Evolutionary conservation across 2,797 vertebrate genomes (phyloP).

Genomic region (Spea hammondii): DNA sequence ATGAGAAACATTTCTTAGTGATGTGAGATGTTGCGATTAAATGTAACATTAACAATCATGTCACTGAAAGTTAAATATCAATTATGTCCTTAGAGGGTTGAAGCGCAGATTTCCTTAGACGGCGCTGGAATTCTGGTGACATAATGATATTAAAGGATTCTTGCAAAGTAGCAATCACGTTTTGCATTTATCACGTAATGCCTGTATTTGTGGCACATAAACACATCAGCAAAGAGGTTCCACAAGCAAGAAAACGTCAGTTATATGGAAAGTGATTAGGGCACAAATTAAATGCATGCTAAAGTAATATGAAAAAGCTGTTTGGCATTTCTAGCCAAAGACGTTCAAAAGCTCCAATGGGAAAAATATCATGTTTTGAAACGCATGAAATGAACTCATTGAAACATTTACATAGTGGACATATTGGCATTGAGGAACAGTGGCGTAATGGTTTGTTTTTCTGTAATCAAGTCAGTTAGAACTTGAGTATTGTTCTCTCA

Average conservation of each 20-base stretch:
- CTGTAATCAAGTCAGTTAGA: slow-evolving; percentile 76
- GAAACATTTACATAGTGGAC: slow-evolving; percentile 64
- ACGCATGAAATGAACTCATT: slow-evolving; percentile 62
- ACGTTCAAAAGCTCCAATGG: slow-evolving; percentile 56
- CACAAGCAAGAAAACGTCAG: slow-evolving; percentile 50
- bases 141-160: slow-evolving; percentile 34
- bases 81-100: neutral
- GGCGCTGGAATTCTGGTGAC: slow-evolving; percentile 13
- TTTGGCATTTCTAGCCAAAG: slow-evolving; percentile 46
- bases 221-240: slow-evolving; percentile 53
- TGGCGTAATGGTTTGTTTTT: slow-evolving; percentile 56
- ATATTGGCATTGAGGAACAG: slow-evolving; percentile 60
- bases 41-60: slow-evolving; percentile 25
- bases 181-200: slow-evolving; percentile 56
- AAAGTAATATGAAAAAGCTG: slow-evolving; percentile 50
- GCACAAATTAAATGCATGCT: slow-evolving; percentile 54
- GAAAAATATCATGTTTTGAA: slow-evolving; percentile 5
- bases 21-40: slow-evolving; percentile 1
- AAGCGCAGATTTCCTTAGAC: neutral
- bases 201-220: slow-evolving; percentile 54
- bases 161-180: slow-evolving; percentile 51
- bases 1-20: slow-evolving; percentile 17
- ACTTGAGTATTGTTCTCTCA: slow-evolving; percentile 74
- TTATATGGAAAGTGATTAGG: slow-evolving; percentile 53
- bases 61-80: neutral